phyloP scores from a whole-genome alignment of 2,888 invertebrate genomes.

The Diaphora mendica region DNA sequence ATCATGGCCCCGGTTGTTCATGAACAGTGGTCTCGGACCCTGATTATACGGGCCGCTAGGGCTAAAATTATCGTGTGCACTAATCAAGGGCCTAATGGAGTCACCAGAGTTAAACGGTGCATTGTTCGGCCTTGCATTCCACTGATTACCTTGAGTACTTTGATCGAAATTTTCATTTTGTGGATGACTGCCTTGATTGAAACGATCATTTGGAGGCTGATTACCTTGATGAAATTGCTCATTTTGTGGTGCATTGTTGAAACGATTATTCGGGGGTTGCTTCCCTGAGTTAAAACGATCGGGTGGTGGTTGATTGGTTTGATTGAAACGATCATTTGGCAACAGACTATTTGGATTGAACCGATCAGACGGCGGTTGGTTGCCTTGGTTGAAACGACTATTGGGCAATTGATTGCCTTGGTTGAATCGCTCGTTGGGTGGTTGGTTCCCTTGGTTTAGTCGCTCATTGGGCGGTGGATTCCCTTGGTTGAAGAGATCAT shows the following conservation, averaged over 20 bases:
- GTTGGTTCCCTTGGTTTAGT: slow-evolving; percentile 24
- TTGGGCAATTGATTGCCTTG: slow-evolving; percentile 8
- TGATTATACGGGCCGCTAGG: slow-evolving; percentile 46
- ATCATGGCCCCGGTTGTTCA: slow-evolving; percentile 56
- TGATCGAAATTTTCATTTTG: slow-evolving; percentile 1
- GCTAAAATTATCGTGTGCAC: slow-evolving; percentile 31
- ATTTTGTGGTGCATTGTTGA: slow-evolving; percentile 3
- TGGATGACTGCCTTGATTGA: slow-evolving; percentile 12
- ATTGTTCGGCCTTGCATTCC: slow-evolving; percentile 21
- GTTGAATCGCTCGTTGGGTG: slow-evolving; percentile 15
- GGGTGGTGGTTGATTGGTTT: neutral
- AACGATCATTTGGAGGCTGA: neutral
- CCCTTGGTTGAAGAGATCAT: slow-evolving; percentile 32
- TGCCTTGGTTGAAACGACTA: slow-evolving; percentile 37
- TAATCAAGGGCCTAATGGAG: slow-evolving; percentile 11
- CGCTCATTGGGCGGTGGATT: slow-evolving; percentile 34
- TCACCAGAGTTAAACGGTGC: neutral
- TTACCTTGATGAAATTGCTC: slow-evolving; percentile 10
- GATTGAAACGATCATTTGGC: slow-evolving; percentile 2
- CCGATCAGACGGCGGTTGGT: slow-evolving; percentile 9
- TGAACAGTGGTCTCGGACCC: slow-evolving; percentile 47
- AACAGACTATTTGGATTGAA: slow-evolving; percentile 5
- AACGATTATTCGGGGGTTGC: slow-evolving; percentile 10
- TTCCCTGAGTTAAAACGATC: slow-evolving; percentile 9
- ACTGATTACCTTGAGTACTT: slow-evolving; percentile 14